A percentile compares a stretch with the other conserved stretches of the same genome.
Evolutionary conservation across 2,797 vertebrate species (phyloP).

Genomic region (Podarcis lilfordi): DNA sequence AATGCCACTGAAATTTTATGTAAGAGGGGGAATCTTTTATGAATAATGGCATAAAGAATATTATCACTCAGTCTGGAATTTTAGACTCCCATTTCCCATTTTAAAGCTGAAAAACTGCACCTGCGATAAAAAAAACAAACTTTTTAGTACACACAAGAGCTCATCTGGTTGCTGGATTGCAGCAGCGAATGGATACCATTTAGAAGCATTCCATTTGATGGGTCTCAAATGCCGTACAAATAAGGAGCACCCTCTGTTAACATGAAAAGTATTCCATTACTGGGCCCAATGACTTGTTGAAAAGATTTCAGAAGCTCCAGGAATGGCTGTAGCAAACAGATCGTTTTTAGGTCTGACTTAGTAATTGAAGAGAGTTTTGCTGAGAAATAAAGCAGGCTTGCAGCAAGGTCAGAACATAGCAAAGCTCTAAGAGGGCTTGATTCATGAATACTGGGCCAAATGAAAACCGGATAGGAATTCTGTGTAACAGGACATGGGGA

Average conservation of each 20-base stretch:
- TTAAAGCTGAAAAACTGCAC: slow-evolving; percentile 29
- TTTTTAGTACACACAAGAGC: slow-evolving; percentile 22
- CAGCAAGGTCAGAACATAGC: not conserved
- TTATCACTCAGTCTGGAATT: slow-evolving; percentile 20
- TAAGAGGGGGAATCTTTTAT: slow-evolving; percentile 46
- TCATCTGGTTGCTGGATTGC: not conserved
- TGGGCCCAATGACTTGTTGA: not conserved
- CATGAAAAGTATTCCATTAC: slow-evolving; percentile 27
- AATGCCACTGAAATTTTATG: slow-evolving; percentile 37
- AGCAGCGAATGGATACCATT: slow-evolving; percentile 26
- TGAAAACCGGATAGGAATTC: not conserved
- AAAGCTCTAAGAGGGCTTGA: not conserved
- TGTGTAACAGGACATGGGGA: not conserved
- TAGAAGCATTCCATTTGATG: slow-evolving; percentile 2
- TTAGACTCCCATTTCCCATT: slow-evolving; percentile 47
- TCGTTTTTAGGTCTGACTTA: not conserved
- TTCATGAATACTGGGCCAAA: not conserved
- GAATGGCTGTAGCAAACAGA: slow-evolving; percentile 17
- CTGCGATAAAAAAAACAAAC: slow-evolving; percentile 15
- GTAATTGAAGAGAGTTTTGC: slow-evolving; percentile 10
- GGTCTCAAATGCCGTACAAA: slow-evolving; percentile 12
- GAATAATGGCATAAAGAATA: slow-evolving; percentile 51
- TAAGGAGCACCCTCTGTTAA: slow-evolving; percentile 21
- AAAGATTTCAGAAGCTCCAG: not conserved
- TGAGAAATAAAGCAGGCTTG: not conserved